Percentiles rank a stretch among this genome's conserved stretches.
phyloP scores from a whole-genome alignment of 1,140 invertebrate genomes.

The Odontomachus brunneus region DNA sequence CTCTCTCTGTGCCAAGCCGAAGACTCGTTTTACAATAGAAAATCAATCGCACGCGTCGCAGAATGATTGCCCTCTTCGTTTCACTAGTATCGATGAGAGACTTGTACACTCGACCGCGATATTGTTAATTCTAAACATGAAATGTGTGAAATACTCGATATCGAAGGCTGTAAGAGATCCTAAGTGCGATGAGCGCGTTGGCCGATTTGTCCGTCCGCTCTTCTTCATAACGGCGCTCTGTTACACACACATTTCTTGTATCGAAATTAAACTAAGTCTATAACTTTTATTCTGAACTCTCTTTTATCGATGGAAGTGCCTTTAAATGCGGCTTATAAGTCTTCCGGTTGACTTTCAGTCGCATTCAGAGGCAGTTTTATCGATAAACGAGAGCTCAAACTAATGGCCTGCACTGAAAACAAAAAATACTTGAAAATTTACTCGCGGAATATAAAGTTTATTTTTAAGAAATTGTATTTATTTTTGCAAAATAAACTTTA shows the following conservation, averaged over 20 bases:
- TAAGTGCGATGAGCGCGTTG: not conserved
- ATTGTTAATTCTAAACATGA: conserved; percentile 22
- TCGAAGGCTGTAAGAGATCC: not conserved
- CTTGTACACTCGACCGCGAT: conserved; percentile 13
- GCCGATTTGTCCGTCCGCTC: not conserved
- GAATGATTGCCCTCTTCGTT: conserved; percentile 15
- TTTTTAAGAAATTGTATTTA: no score
- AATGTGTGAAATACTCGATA: no score
- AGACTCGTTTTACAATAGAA: conserved; percentile 17
- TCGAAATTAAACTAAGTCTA: not conserved
- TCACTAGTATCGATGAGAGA: not conserved
- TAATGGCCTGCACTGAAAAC: no score
- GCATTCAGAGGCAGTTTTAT: no score
- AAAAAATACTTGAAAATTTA: no score
- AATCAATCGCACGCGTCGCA: not conserved
- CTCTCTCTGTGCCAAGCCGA: not conserved
- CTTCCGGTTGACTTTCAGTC: no score
- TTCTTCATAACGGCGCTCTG: conserved; percentile 1
- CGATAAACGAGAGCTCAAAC: no score
- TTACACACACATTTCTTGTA: not conserved
- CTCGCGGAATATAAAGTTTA: no score
- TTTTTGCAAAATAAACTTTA: no score
- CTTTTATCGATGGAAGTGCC: no score
- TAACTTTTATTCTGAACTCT: no score
- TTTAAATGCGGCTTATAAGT: no score